Evolutionary conservation across 2,797 vertebrate species (phyloP), one percentile per base, ranked within the genome.

Genomic region (Rhinophrynus dorsalis): DNA sequence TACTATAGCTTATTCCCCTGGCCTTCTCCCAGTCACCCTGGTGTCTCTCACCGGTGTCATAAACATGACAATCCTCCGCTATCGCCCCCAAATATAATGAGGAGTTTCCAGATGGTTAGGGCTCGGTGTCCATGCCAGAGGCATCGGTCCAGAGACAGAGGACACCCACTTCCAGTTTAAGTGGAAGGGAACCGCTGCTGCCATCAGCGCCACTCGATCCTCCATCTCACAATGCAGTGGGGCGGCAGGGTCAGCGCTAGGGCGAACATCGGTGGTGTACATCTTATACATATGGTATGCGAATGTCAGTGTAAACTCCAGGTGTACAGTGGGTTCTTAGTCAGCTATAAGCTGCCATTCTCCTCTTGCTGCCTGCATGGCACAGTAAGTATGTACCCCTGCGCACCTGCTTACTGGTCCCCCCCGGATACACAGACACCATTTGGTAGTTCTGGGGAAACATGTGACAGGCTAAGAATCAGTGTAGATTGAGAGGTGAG

Each of bases 61-160:
- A 97, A 77, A 98, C 96, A 79, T 97, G 96, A 61, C 98, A 91
- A 81, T 96, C 92, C 74, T 96, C 94, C 12, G 94, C 90, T 76
- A 98, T 98, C 96, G n/a, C 96, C 96, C 0, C 96, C 96, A 68
- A 98, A 98, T 67, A 98, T 92, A 23, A 98, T 85, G 30, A 98
- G 85, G 45, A 98, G 81, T 79, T 98, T 96, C 58, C 94, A 92
- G 51, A 98, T 94, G 0, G 92, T 92, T 38, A 90, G 94, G 0
- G 95, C 96, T n/a, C 96, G 90, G 83, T 98, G 96, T 65, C 96
- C 96, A 67, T 98, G 96, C 68, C 50, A 94, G 90, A 10, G 96
- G 96, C 1, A 94, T 83, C 38, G 95, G 95, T 47, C 96, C 96
- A 1, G 91, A 90, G 61, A 90, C 92, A 3, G 93, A 91, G 26